Evolutionary conservation across 1,140 invertebrate genomes (phyloP).

Genomic region (Forficula auricularia): DNA sequence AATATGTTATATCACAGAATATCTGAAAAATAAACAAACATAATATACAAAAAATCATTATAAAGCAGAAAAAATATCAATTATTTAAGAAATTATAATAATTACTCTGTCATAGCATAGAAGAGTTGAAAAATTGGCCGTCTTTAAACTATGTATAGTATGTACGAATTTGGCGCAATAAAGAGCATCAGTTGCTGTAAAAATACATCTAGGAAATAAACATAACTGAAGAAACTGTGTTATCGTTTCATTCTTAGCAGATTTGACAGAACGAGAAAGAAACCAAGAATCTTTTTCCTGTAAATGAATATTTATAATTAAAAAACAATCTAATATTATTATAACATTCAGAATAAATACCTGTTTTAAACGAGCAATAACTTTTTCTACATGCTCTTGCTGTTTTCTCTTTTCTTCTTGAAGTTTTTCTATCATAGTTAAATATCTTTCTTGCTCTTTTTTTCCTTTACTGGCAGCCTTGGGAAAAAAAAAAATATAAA

Average conservation of each 20-base stretch:
- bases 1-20: slow-evolving; percentile 96
- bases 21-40: slow-evolving; percentile 41
- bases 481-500: slow-evolving; percentile 9
- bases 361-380: slow-evolving; percentile 45
- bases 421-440: slow-evolving; percentile 76
- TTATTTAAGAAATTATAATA: slow-evolving; percentile 7
- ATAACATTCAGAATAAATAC: slow-evolving; percentile 16
- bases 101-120: slow-evolving; percentile 90
- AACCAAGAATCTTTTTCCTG: slow-evolving; percentile 90
- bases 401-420: slow-evolving; percentile 87
- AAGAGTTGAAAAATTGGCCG: slow-evolving; percentile 91
- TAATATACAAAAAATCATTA: slow-evolving; percentile 5
- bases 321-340: slow-evolving; percentile 3
- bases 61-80: neutral
- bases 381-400: slow-evolving; percentile 80
- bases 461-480: slow-evolving; percentile 65
- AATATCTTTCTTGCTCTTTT: slow-evolving; percentile 81
- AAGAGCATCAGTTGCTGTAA: slow-evolving; percentile 83
- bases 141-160: slow-evolving; percentile 85
- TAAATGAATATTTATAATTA: slow-evolving; percentile 9
- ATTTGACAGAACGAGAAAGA: slow-evolving; percentile 61
- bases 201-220: slow-evolving; percentile 88
- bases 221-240: slow-evolving; percentile 92
- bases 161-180: slow-evolving; percentile 97
- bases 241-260: slow-evolving; percentile 89